phyloP scores from a whole-genome alignment of 2,888 invertebrate species.

The Zygaena filipendulae region DNA sequence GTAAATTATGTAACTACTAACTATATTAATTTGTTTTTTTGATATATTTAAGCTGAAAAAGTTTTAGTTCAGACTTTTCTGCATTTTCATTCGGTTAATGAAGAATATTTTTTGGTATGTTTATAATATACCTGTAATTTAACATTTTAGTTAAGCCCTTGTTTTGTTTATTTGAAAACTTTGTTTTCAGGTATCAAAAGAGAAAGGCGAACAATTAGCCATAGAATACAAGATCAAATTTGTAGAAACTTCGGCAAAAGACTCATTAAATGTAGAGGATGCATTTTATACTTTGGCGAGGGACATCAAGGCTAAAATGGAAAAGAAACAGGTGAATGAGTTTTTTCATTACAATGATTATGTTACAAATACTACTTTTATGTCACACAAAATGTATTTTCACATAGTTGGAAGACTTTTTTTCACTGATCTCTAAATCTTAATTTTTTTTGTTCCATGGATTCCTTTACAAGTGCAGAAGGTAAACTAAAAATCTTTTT shows the following conservation, averaged over 20 bases:
- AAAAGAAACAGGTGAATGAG: slow-evolving; percentile 89
- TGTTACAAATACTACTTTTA: slow-evolving; percentile 26
- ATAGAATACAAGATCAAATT: slow-evolving; percentile 99
- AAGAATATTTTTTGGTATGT: too few relatives aligned
- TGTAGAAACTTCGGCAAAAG: slow-evolving; percentile 99
- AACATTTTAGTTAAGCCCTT: too few relatives aligned
- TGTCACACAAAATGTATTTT: slow-evolving; percentile 10
- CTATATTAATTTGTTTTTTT: too few relatives aligned
- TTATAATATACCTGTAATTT: too few relatives aligned
- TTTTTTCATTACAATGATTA: slow-evolving; percentile 58
- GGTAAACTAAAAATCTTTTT: slow-evolving; percentile 36
- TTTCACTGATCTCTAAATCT: slow-evolving; percentile 11
- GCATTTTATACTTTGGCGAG: slow-evolving; percentile 97
- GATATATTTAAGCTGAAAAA: too few relatives aligned
- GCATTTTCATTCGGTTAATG: too few relatives aligned
- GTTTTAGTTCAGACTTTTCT: too few relatives aligned
- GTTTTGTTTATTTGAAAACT: too few relatives aligned
- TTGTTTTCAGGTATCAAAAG: slow-evolving; percentile 83
- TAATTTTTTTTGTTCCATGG: slow-evolving; percentile 55
- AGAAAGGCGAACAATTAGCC: slow-evolving; percentile 96
- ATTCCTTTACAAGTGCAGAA: slow-evolving; percentile 45
- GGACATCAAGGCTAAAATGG: slow-evolving; percentile 98
- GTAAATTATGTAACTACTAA: too few relatives aligned
- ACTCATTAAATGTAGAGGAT: slow-evolving; percentile 97
- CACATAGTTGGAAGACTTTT: slow-evolving; percentile 10